Evolutionary conservation across 2,888 invertebrate genomes (phyloP), one percentile per base, ranked within the genome.

Genomic region (Celastrina argiolus): DNA sequence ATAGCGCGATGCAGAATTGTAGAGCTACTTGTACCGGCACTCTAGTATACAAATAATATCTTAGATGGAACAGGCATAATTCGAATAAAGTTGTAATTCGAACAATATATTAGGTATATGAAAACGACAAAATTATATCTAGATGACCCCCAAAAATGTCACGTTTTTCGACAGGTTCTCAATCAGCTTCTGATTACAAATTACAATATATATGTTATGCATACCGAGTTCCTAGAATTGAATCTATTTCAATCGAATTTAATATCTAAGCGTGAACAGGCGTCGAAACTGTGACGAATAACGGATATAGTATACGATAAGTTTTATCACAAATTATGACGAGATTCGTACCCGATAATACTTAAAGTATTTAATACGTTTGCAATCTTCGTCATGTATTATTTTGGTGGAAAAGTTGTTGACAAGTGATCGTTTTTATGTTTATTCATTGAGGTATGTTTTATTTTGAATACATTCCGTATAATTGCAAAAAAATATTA

Each of bases 291-390:
- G 59, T 66, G 65, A 66, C 59, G 65, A 26, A 41, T 42, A 41
- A 22, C 34, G 42, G 18, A 42, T 34, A 42, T 59, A n/a, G n/a
- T n/a, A 22, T 10, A 51, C 5, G 51, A 51, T 58, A 58, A 31
- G 28, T 42, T 12, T 65, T 56, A 59, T 58, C 58, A 51, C 22
- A 26, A 56, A 65, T 39, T 41, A 65, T 65, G 58, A 59, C 65
- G 42, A 22, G 36, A 51, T 26, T 5, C 14, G 16, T 12, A 3
- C 34, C 45, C n/a, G 64, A 64, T 64, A 64, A 51, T 18, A 14
- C 14, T 14, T 36, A 7, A 34, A 22, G 34, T 64, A 64, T 64
- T 64, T 51, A 66, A 59, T 34, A 42, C 59, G 42, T 66, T 31
- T 28, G 51, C 45, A 51, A 64, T 22, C 16, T 51, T 36, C 14